Evolutionary conservation across 1,140 invertebrate genomes (phyloP), one percentile per base, ranked within the genome.

Genomic region (Conopomorpha cramerella): DNA sequence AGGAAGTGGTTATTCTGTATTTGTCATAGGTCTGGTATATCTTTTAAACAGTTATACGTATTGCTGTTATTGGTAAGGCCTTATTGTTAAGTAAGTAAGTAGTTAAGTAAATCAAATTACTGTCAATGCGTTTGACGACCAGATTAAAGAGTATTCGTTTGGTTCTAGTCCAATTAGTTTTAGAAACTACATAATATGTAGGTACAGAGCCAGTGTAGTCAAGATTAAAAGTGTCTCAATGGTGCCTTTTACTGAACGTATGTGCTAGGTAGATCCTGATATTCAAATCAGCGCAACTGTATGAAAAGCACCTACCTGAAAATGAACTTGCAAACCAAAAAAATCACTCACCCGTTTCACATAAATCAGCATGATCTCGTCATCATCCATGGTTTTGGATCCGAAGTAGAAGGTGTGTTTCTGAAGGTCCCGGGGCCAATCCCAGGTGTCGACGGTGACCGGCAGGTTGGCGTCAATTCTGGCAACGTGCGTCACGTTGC

Each of bases 371-470:
- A 48, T 39, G 6, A 68, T 19, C 36, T 68, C 55, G 7, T 58
- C 45, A 3, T 29, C 19, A 2, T 39, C 42, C 16, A 55, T 48
- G 15, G 45, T 36, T 15, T 56, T 38, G 4, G 68, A 68, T 11
- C 49, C 53, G 41, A 73, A 68, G 15, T 54, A 55, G 41, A 70
- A 55, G 19, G 30, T 30, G 27, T 38, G 43, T 2, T 36, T 19
- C 19, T 70, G 68, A 7, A 26, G 16, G 36, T 73, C 68, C 0
- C n/a, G 26, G 1, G 68, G 68, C 68, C 68, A 73, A 31, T 38
- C 48, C 4, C 35, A 16, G 3, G 68, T 49, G 2, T 44, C 30
- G 26, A 73, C 38, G 0, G 41, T 26, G 4, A 66, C 8, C 0
- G 68, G 68, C 19, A 51, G 39, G 14, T 43, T 34, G 28, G 66